Base-by-base conservation (phyloP, 2,113 vertebrate species). In the Thamnophis sirtalis region DNA sequence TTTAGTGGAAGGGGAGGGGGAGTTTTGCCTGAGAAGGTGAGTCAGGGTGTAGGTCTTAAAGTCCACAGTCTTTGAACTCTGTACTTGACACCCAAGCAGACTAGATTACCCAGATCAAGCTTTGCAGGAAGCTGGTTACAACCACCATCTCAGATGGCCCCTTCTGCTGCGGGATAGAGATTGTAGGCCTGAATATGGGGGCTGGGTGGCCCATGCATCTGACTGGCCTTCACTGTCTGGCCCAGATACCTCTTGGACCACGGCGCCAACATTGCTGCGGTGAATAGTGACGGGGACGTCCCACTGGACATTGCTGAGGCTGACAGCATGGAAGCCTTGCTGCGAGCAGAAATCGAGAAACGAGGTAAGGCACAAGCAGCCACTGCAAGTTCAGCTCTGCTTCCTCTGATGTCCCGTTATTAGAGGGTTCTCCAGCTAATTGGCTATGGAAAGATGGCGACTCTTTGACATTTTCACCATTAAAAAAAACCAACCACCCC, bases 201-300 rank as follows among this genome's bases (percentile, higher is more conserved):
- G 49, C 33, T 28, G 7, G 22, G 6, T 22, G 86, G 43, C 53
- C 43, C 43, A 24, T 58, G 68, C 43, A 80, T 60, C 80, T 89
- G 55, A 92, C 88, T 60, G 80, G 28, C 48, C 88, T 89, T 88
- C n/a, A 33, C 55, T 86, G 48, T 92, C 49, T 93, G 91, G 93
- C 26, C 88, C 94, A 99, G 98, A 95, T 99, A 98, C 96, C 98
- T 99, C 84, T 93, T 99, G 96, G 96, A 97, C 95, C 95, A 96
- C 0, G 98, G 98, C 0, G 98, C 98, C 0, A 97, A 97, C 93
- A 97, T 99, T 0, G 97, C 98, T 5, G 97, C 97, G 0, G 98
- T 99, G 92, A 99, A 98, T 96, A 99, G 98, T 86, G 98, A 99
- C 0, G 98, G 98, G 0, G 98, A 99, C 17, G 97, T 99, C 93